Base-by-base conservation (phyloP, 2,888 invertebrate genomes). In the Meteorus colon region DNA sequence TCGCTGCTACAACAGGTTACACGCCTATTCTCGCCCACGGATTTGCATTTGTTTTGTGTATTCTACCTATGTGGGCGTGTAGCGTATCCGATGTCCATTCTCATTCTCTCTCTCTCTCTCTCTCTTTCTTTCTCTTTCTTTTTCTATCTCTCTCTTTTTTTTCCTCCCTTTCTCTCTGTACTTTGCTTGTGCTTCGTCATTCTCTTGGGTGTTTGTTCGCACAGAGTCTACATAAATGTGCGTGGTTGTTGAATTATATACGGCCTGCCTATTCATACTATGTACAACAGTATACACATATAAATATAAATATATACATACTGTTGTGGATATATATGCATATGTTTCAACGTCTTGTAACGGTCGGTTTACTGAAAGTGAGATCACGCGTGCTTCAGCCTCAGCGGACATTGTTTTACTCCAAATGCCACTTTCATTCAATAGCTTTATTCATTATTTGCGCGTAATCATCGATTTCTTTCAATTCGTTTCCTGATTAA, bases 301-400 rank as follows among this genome's bases (percentile, higher is more conserved):
- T 14, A 27, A 12, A 8, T 41, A 5, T 8, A 10, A 4, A 41
- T 10, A 24, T 24, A 24, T 24, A 24, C 24, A 24, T 24, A 24
- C 24, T 24, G 24, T 24, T 24, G 24, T 24, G 24, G 0, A 24
- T 24, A 24, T 41, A 48, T 37, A 59, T 45, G 45, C 45, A n/a
- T 41, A 19, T 34, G 51, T 41, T 65, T 66, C 51, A 65, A n/a
- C 78, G 59, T 68, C 72, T 59, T 62, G 76, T 85, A 82, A 84
- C 85, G 82, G 84, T 83, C n/a, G 79, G 81, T 77, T 80, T 82
- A 81, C 82, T 82, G 83, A 85, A 85, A 84, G 84, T 82, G 82
- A 83, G 80, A 82, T 79, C 76, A 73, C 41, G 69, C 55, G 48
- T 48, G n/a, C n/a, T 48, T 48, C 14, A n/a, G 37, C 59, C 29